These are phyloP conservation scores for Drosophila asahinai DNA, from an alignment of 1,140 invertebrate genomes.

Conservation along the genomic window DNA sequence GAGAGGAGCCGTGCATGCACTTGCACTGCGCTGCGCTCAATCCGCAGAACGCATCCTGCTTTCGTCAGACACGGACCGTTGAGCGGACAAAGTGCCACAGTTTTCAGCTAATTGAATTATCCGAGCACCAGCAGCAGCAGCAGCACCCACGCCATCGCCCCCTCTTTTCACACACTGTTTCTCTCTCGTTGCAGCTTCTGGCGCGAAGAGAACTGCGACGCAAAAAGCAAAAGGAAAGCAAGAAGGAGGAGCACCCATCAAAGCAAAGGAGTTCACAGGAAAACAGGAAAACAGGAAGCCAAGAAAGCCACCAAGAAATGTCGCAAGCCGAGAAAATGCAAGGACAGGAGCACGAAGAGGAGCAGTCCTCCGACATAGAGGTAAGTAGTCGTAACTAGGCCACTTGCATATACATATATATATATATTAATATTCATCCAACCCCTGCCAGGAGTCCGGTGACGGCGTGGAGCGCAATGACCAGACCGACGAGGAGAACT, in stretches of 20 bases:
- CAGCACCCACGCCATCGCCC: conserved; percentile 1
- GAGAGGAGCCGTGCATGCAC: neutral
- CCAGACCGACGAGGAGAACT: conserved; percentile 23
- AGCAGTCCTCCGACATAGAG: conserved; percentile 43
- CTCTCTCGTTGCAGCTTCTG: conserved; percentile 37
- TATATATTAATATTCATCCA: neutral
- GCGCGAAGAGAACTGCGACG: conserved; percentile 34
- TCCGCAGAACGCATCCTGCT: conserved; percentile 23
- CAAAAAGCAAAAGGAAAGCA: conserved; percentile 13
- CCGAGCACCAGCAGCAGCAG: neutral
- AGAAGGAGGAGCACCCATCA: conserved; percentile 13
- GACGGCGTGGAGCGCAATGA: conserved; percentile 33
- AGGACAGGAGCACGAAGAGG: conserved; percentile 38
- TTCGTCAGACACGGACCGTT: neutral
- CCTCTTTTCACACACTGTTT: neutral
- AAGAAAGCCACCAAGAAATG: conserved; percentile 11
- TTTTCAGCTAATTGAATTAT: conserved; percentile 27
- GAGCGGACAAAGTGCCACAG: neutral
- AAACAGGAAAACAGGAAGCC: neutral
- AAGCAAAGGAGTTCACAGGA: neutral
- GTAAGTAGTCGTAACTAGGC: conserved; percentile 3
- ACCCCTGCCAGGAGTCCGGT: conserved; percentile 19
- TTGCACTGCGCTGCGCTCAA: conserved; percentile 1
- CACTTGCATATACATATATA: neutral
- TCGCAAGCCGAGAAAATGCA: conserved; percentile 49